Percentiles rank a stretch among this genome's conserved stretches.
Evolutionary conservation across 2,888 invertebrate species (phyloP).

Genomic region (Liopterus haemorrhoidalis): DNA sequence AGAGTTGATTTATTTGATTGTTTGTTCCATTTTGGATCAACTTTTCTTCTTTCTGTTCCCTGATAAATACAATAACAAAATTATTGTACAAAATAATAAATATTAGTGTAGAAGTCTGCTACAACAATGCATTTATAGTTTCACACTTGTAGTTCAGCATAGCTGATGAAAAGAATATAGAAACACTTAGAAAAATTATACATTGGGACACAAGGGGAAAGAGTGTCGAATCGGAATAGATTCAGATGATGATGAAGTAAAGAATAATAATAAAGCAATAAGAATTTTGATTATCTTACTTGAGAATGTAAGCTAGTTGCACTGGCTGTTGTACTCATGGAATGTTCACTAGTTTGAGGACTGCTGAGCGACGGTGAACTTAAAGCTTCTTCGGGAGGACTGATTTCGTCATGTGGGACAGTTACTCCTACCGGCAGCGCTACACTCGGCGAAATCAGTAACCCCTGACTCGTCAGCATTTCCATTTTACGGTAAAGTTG

Average conservation of each 20-base stretch:
- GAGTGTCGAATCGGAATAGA: too few relatives aligned
- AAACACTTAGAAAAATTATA: too few relatives aligned
- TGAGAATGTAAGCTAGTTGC: slow-evolving; percentile 10
- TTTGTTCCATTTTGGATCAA: slow-evolving; percentile 41
- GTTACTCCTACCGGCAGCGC: slow-evolving; percentile 45
- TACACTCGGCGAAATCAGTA: slow-evolving; percentile 58
- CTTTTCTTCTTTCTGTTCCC: slow-evolving; percentile 36
- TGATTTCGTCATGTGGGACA: slow-evolving; percentile 42
- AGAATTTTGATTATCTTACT: too few relatives aligned
- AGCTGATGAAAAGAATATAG: too few relatives aligned
- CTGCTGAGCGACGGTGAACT: slow-evolving; percentile 39
- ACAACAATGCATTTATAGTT: too few relatives aligned
- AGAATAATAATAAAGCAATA: too few relatives aligned
- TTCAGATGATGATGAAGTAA: not conserved
- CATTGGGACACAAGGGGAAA: too few relatives aligned
- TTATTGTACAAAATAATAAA: slow-evolving; percentile 35
- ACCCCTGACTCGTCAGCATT: slow-evolving; percentile 68
- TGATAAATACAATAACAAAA: slow-evolving; percentile 37
- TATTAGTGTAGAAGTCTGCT: not conserved
- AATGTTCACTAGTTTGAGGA: slow-evolving; percentile 44
- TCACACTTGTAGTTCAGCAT: too few relatives aligned
- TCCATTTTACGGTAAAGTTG: slow-evolving; percentile 84
- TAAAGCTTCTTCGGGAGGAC: slow-evolving; percentile 41
- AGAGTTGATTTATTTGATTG: slow-evolving; percentile 48
- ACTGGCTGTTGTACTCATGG: slow-evolving; percentile 36